Evolutionary conservation across 2,797 vertebrate genomes (phyloP), one percentile per base, ranked within the genome.

Genomic region (Acomys russatus): DNA sequence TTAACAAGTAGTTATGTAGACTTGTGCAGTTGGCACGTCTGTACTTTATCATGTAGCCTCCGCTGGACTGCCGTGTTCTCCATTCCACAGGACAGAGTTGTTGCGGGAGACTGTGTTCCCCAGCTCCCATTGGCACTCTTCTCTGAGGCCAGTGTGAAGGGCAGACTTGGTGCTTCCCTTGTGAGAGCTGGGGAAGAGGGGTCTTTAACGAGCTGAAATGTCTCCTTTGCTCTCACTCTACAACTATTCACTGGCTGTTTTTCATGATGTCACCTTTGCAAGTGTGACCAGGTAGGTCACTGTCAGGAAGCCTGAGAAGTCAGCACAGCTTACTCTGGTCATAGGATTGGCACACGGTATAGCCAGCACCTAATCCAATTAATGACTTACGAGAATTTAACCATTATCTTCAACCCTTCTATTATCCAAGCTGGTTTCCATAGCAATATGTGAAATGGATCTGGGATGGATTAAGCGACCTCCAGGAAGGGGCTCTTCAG

Each of bases 401-500:
- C 63, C 59, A 82, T 38, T 87, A 38, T 35, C 12, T 54, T 79
- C 77, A 71, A 83, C 3, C 80, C 28, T 12, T 66, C 70, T 64
- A 1, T 80, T 90, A 18, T 79, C 73, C 80, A 59, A 90, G 89
- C 17, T 64, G 59, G 49, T 88, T 94, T 94, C 93, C 77, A 71
- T 44, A 82, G 76, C 70, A 70, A 33, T 23, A 64, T 12, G 33
- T 30, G 78, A 54, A 51, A 33, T 30, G 56, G 35, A 63, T 90
- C 68, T 71, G 61, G 64, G 79, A 66, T 84, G 33, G 71, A 79
- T 71, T 94, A 89, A 88, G 79, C 28, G 92, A 88, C 25, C 85
- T 80, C 17, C 49, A 77, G 25, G 51, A 64, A 87, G 66, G 78
- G 80, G 20, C 18, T 85, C 68, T 91, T 93, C 10, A 66, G 88